Evolutionary conservation across 2,797 vertebrate genomes (phyloP).

Genomic region (Cichlasoma orientale): DNA sequence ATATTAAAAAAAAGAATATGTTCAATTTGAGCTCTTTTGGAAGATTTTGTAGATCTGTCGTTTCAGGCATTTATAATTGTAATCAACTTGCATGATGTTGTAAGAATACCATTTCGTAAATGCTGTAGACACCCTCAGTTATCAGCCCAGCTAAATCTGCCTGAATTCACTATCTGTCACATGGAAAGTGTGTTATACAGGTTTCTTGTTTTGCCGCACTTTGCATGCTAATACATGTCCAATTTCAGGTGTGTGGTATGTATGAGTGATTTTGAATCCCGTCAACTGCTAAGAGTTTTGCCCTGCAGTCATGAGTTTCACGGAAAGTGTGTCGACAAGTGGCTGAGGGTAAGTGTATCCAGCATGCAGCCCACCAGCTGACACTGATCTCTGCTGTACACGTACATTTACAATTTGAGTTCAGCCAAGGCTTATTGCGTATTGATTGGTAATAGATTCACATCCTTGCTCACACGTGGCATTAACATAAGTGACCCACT

Average conservation of each 20-base stretch:
- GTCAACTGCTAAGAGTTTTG: constrained; percentile 97
- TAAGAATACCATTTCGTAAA: not conserved
- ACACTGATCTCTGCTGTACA: not conserved
- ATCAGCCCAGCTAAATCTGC: not conserved
- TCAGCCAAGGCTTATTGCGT: not conserved
- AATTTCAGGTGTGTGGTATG: constrained; percentile 91
- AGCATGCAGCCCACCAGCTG: not conserved
- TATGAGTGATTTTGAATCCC: constrained; percentile 99
- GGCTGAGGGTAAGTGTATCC: constrained; percentile 90
- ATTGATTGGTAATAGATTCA: not conserved
- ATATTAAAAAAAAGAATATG: not conserved
- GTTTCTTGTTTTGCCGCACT: not conserved
- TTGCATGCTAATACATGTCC: not conserved
- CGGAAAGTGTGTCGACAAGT: constrained; percentile 99
- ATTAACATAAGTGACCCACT: not conserved
- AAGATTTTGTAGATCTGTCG: not conserved
- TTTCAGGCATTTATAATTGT: no score
- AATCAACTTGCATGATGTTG: no score
- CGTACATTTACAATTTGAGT: not conserved
- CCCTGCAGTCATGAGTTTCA: constrained; percentile 99
- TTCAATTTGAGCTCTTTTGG: not conserved
- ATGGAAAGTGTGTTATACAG: not conserved
- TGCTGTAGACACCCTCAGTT: not conserved
- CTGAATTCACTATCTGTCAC: not conserved
- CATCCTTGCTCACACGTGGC: not conserved